A percentile compares a stretch with the other conserved stretches of the same genome.
Conservation (phyloP, 2,797 vertebrate genomes). For the Microctenopoma steveboyesi region DNA sequence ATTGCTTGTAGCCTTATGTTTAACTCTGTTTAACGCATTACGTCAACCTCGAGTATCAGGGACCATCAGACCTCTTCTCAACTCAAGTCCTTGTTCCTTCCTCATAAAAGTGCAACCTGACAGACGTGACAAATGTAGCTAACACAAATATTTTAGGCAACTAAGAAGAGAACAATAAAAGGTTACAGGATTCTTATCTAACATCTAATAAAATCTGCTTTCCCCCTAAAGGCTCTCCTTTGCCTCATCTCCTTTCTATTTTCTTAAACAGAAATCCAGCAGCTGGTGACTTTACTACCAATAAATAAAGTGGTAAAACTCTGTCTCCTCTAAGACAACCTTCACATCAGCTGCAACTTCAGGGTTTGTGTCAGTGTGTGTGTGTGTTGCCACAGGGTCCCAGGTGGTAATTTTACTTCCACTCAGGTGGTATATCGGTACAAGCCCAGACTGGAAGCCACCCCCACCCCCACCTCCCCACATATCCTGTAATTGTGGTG, state of each 20-base stretch:
- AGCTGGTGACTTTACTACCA: constrained; percentile 28
- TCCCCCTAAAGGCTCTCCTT: constrained; percentile 1
- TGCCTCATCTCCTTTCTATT: background rate
- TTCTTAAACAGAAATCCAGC: background rate
- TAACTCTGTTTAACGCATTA: constrained; percentile 53
- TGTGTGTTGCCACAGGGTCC: constrained; percentile 46
- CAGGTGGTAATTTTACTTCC: constrained; percentile 65
- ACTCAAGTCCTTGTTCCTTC: constrained; percentile 33
- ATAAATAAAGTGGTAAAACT: constrained; percentile 47
- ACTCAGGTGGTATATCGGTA: constrained; percentile 46
- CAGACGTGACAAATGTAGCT: constrained; percentile 25
- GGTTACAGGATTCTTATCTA: constrained; percentile 25
- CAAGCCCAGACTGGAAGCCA: constrained; percentile 68
- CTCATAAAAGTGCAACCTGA: constrained; percentile 34
- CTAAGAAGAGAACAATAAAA: constrained; percentile 26
- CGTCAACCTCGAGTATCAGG: constrained; percentile 43
- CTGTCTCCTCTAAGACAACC: constrained; percentile 22
- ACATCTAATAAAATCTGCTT: constrained; percentile 29
- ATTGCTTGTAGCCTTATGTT: constrained; percentile 61
- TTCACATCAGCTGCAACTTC: constrained; percentile 29
- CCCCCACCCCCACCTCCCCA: constrained; percentile 1
- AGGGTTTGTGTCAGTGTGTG: constrained; percentile 20
- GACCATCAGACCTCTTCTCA: constrained; percentile 47
- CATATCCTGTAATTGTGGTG: constrained; percentile 58
- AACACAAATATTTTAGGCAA: constrained; percentile 15